Base-by-base conservation (phyloP, 1,140 invertebrate genomes). In the Lasioglossum baleicum region DNA sequence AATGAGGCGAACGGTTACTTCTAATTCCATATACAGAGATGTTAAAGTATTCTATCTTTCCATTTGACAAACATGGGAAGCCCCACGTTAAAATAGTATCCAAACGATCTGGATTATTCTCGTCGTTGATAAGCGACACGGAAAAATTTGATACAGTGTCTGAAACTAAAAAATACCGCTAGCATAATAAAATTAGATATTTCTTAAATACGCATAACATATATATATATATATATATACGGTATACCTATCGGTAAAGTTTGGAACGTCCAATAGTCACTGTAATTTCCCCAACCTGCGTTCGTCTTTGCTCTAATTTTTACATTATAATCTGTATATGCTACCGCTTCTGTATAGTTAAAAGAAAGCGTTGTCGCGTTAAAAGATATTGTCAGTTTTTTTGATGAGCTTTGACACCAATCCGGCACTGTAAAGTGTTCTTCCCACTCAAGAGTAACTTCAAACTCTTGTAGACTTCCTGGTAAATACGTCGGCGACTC, bases 31-130 rank as follows among this genome's bases (percentile, higher is more conserved):
- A 13, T 51, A 80, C 72, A 15, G 58, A 83, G 42, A 92, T 31
- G 35, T 87, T 78, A 68, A 90, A 92, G 44, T 75, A 75, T 44
- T 90, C 85, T 13, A 92, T 73, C 35, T 79, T 31, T 35, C 88
- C 90, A 72, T 89, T 88, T 17, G 83, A 83, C 6, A 79, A 81
- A 75, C 91, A 92, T 13, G 91, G 91, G 5, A 88, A 56, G 7
- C 84, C 76, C 91, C 91, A 92, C 58, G 56, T 81, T 31, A 92
- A 66, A 64, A 81, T 82, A 11, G 88, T 88, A 48, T 89, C 87
- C 15, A 91, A 77, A n/a, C 82, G 51, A 58, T 90, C 86, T 0
- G 82, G 8, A 68, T 92, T 66, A n/a, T 79, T 22, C 60, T 66
- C 7, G 79, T 68, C 87, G 11, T 61, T 60, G 44, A 44, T 76